A percentile compares a stretch with the other conserved stretches of the same genome.
phyloP scores from a whole-genome alignment of 2,797 vertebrate genomes.

The Labroides dimidiatus region DNA sequence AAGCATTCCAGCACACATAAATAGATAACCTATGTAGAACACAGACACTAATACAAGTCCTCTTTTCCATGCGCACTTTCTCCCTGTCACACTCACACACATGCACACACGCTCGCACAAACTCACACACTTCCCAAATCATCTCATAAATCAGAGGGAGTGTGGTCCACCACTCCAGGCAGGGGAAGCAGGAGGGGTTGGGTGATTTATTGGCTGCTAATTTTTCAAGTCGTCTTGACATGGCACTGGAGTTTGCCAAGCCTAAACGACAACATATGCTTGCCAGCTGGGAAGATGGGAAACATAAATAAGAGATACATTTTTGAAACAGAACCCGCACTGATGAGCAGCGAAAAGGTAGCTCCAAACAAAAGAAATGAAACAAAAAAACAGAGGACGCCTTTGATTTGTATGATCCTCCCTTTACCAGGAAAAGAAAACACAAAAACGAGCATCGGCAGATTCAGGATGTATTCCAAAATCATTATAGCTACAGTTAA shows the following conservation, averaged over 20 bases:
- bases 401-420: background rate
- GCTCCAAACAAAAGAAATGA: background rate
- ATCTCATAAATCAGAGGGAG: constrained; percentile 84
- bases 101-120: constrained; percentile 19
- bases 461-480: constrained; percentile 69
- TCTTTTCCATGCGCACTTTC: constrained; percentile 60
- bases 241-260: constrained; percentile 81
- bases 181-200: constrained; percentile 73
- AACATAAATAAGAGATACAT: constrained; percentile 79
- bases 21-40: constrained; percentile 75
- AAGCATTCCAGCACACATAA: constrained; percentile 60
- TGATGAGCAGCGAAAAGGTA: constrained; percentile 62
- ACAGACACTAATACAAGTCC: constrained; percentile 62
- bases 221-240: constrained; percentile 85
- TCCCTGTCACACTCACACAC: constrained; percentile 45
- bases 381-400: constrained; percentile 6
- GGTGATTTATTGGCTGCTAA: constrained; percentile 86
- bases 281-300: constrained; percentile 77
- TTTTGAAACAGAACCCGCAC: constrained; percentile 63
- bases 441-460: constrained; percentile 7
- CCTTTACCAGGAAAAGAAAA: background rate
- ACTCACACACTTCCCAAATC: constrained; percentile 71
- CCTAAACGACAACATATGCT: constrained; percentile 85
- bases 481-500: constrained; percentile 85
- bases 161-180: constrained; percentile 82